Percentiles rank a stretch among this genome's conserved stretches.
Evolutionary conservation across 2,113 vertebrate genomes (phyloP).

Genomic region (Anthoscopus minutus): DNA sequence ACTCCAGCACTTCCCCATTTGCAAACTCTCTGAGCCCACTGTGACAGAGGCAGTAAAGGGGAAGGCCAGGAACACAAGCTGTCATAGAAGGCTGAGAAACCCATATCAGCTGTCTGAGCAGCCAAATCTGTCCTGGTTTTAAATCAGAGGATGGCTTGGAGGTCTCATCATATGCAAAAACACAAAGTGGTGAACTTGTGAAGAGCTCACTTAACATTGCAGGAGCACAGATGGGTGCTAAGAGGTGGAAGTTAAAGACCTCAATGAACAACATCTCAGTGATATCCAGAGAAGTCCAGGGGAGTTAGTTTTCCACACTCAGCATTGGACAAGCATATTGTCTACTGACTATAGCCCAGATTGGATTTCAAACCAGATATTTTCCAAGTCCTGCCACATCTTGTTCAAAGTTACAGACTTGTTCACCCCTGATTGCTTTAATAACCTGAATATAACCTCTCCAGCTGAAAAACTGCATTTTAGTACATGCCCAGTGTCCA

Average conservation of each 20-base stretch:
- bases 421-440: not conserved
- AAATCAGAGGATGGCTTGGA: not conserved
- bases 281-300: not conserved
- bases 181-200: not conserved
- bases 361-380: not conserved
- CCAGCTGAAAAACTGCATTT: not conserved
- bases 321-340: not conserved
- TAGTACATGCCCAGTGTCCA: not conserved
- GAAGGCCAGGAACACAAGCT: not conserved
- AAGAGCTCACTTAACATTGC: not conserved
- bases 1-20: not conserved
- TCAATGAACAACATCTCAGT: not conserved
- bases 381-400: not conserved
- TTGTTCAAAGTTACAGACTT: not conserved
- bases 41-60: not conserved
- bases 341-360: not conserved
- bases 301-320: not conserved
- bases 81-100: not conserved
- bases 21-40: not conserved
- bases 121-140: not conserved
- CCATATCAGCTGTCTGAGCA: not conserved
- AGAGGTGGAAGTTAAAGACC: not conserved
- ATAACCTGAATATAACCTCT: not conserved
- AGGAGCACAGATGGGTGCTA: not conserved
- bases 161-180: not conserved